These are phyloP conservation scores for Pogonognathellus flavescens DNA, from an alignment of 1,140 invertebrate species.

Conservation along the genomic window DNA sequence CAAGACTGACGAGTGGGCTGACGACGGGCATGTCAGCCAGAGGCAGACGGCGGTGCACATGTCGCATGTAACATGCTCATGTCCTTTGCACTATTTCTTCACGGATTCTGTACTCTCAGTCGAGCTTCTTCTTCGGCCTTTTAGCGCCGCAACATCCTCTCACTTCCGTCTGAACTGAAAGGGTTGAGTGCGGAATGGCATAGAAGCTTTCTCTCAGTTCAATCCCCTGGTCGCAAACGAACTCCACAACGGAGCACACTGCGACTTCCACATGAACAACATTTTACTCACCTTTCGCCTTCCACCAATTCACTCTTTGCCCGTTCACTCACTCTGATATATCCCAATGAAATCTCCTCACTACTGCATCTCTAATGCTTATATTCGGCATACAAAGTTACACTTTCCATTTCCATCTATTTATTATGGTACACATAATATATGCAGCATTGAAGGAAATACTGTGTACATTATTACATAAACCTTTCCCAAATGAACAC, in stretches of 20 bases:
- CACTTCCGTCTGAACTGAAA: too few relatives aligned
- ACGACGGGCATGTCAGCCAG: slow-evolving; percentile 28
- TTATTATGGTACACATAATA: too few relatives aligned
- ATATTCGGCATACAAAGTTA: too few relatives aligned
- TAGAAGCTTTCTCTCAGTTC: neutral
- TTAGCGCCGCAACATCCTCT: neutral
- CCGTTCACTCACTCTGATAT: too few relatives aligned
- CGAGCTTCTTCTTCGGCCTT: neutral
- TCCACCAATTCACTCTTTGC: too few relatives aligned
- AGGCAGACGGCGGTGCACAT: slow-evolving; percentile 49
- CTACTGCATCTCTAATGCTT: too few relatives aligned
- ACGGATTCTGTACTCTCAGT: neutral
- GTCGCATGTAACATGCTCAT: slow-evolving; percentile 60
- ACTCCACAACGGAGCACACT: slow-evolving; percentile 22
- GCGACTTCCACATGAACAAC: slow-evolving; percentile 17
- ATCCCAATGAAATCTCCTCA: too few relatives aligned
- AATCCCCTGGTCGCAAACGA: neutral
- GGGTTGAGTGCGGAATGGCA: too few relatives aligned
- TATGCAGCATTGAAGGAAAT: too few relatives aligned
- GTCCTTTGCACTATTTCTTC: slow-evolving; percentile 54
- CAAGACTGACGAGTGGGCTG: slow-evolving; percentile 1
- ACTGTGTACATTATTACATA: too few relatives aligned
- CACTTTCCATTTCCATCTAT: too few relatives aligned
- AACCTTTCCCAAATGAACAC: neutral
- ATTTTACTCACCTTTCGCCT: too few relatives aligned